A percentile compares a stretch with the other conserved stretches of the same genome.
Evolutionary conservation across 2,797 vertebrate genomes (phyloP).

Genomic region (Pseudochirops corinnae): DNA sequence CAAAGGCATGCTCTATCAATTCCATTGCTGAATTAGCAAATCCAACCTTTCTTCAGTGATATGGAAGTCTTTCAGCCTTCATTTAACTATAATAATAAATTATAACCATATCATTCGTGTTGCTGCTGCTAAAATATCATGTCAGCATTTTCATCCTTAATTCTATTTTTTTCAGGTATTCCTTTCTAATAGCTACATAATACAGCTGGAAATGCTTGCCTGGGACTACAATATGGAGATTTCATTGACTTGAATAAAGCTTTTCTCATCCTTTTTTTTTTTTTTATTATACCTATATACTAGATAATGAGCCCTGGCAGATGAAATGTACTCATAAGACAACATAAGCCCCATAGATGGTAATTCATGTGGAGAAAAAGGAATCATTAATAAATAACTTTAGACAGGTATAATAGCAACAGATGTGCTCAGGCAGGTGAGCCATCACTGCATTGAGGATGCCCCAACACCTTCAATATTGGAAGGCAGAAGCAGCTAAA

Average conservation of each 20-base stretch:
- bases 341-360: background rate
- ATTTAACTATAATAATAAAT: background rate
- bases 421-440: background rate
- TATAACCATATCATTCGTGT: fast-evolving
- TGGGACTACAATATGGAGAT: background rate
- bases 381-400: background rate
- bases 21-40: background rate
- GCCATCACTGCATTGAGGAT: background rate
- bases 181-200: background rate
- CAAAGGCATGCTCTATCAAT: background rate
- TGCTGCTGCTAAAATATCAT: background rate
- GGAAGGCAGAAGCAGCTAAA: background rate
- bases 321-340: background rate
- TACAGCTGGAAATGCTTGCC: background rate
- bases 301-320: background rate
- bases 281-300: background rate
- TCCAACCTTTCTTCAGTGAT: background rate
- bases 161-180: background rate
- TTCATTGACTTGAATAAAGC: background rate
- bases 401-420: background rate
- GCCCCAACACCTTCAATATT: background rate
- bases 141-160: background rate
- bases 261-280: background rate
- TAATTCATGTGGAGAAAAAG: background rate
- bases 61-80: background rate